Conservation (phyloP, 1,140 invertebrate species). For the Stegodyphus mimosarum region DNA sequence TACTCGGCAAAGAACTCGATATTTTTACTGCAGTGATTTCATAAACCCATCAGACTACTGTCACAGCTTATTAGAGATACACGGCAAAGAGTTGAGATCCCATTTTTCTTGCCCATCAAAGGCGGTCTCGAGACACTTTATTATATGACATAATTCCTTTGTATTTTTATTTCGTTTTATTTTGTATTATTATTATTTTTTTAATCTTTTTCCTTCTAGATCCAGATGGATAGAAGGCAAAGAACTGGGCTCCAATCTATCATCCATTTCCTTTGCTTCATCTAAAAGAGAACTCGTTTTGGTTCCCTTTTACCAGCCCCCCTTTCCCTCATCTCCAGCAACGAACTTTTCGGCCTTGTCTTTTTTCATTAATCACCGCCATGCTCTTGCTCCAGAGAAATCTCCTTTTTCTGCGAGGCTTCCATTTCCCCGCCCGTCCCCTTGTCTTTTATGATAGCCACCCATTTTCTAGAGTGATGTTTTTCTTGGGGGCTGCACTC, state of each 20-base stretch:
- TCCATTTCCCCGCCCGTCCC: conserved; percentile 3
- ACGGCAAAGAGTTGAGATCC: conserved; percentile 20
- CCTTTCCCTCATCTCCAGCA: not conserved
- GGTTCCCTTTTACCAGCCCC: not conserved
- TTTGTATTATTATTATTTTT: not conserved
- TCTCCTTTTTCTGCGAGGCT: not conserved
- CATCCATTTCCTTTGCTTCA: not conserved
- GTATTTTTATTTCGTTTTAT: not conserved
- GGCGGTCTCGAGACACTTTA: conserved; percentile 23
- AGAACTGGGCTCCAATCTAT: not conserved
- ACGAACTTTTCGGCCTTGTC: conserved; percentile 35
- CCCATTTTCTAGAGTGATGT: conserved; percentile 3
- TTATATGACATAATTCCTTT: conserved; percentile 32
- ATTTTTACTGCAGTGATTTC: conserved; percentile 18
- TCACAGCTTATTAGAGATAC: conserved; percentile 37
- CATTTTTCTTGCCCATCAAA: conserved; percentile 29
- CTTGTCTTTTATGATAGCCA: conserved; percentile 36
- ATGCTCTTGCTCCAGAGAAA: not conserved
- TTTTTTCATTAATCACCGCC: conserved; percentile 42
- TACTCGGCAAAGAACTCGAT: not conserved
- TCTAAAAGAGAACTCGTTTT: conserved; percentile 20
- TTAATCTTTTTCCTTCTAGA: not conserved
- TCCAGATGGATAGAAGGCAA: not conserved
- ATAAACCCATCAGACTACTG: conserved; percentile 39
- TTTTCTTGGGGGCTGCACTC: not conserved